Evolutionary conservation across 1,140 invertebrate genomes (phyloP), one percentile per base, ranked within the genome.

Genomic region (Panagrolaimus sp.): DNA sequence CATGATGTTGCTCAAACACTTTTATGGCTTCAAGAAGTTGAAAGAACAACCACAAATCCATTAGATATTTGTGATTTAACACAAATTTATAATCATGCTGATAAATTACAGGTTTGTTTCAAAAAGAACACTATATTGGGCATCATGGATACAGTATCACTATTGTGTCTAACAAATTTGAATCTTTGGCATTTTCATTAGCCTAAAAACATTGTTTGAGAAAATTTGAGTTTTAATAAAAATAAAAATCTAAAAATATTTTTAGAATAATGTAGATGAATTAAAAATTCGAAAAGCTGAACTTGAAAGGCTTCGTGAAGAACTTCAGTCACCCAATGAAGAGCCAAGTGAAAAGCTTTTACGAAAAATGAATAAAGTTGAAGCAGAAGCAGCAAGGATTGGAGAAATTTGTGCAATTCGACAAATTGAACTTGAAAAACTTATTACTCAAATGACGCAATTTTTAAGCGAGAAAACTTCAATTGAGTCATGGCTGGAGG

Each of bases 31-130:
- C 51, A 57, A 16, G 51, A 57, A 57, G 51, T 57, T 27, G 51
- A 57, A 27, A 14, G 51, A 23, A 57, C 27, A 9, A 27, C 51
- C 2, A 57, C 51, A 13, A 57, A 57, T 57, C 51, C 51, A 5
- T 27, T 57, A 11, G 51, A 57, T 57, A 27, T 57, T 20, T 57
- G 51, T 20, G 51, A 57, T 57, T 57, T 57, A 27, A 57, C 51
- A 27, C 13, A 13, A 27, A 57, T 57, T 57, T 57, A 57, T 16
- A 57, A 57, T 57, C 9, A 20, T 20, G 51, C 51, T 7, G 51
- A 57, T 27, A 57, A 57, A 27, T 57, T 57, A 23, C 51, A 57
- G 51, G 51, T 57, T 20, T 20, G 51, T 16, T 13, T 16, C 20
- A 4, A 38, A 38, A 38, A 4, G n/a, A n/a, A n/a, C n/a, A n/a